Percentiles rank a stretch among this genome's conserved stretches.
These are phyloP conservation scores for Syngnathus typhle DNA, from an alignment of 2,113 vertebrate species.

Conservation along the genomic window DNA sequence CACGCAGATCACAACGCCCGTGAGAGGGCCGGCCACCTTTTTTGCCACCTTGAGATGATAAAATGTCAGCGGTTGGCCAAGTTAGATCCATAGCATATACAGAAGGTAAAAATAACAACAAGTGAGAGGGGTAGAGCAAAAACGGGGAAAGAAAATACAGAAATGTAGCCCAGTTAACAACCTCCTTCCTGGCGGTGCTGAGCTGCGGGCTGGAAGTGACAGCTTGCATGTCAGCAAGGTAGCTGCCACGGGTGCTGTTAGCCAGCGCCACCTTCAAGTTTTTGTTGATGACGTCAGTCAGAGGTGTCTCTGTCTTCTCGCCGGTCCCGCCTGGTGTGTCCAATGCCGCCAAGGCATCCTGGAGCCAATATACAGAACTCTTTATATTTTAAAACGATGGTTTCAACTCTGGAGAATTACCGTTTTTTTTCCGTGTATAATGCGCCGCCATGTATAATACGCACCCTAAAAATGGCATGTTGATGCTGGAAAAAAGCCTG, in stretches of 20 bases:
- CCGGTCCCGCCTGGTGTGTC: slow-evolving; percentile 74
- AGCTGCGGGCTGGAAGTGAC: slow-evolving; percentile 81
- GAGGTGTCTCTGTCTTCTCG: slow-evolving; percentile 76
- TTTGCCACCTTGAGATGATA: slow-evolving; percentile 40
- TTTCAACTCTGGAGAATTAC: too few relatives aligned
- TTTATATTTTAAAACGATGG: too few relatives aligned
- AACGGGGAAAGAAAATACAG: too few relatives aligned
- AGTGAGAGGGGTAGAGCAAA: background rate
- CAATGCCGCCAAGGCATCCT: slow-evolving; percentile 87
- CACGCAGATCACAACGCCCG: slow-evolving; percentile 81
- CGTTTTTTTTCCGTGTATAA: too few relatives aligned
- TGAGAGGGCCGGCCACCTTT: slow-evolving; percentile 67
- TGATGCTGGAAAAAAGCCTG: too few relatives aligned
- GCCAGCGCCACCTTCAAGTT: slow-evolving; percentile 85
- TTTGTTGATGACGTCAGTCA: slow-evolving; percentile 84
- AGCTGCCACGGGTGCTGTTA: slow-evolving; percentile 73
- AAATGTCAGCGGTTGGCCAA: background rate
- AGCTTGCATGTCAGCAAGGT: slow-evolving; percentile 51
- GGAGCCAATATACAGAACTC: background rate
- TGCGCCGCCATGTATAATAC: too few relatives aligned
- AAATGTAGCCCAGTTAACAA: slow-evolving; percentile 3
- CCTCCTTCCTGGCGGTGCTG: slow-evolving; percentile 47
- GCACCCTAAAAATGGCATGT: too few relatives aligned
- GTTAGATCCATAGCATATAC: background rate
- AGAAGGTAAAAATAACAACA: background rate